Evolutionary conservation across 1,140 invertebrate genomes (phyloP).

Genomic region (Ephestia elutella): DNA sequence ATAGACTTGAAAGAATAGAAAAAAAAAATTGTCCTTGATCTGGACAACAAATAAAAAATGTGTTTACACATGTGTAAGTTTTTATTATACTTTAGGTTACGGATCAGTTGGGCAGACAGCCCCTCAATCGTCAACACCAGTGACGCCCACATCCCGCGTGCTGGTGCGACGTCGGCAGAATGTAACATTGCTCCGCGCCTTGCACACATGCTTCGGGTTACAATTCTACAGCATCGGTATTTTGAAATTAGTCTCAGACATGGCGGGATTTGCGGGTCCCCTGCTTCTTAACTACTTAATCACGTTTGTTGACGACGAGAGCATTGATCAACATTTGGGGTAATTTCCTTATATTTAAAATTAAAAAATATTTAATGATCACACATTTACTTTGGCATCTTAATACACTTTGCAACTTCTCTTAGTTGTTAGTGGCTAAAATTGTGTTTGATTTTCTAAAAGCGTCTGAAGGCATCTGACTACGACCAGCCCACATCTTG

Average conservation of each 20-base stretch:
- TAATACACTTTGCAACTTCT: no score
- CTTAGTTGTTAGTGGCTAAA: no score
- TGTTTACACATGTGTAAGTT: no score
- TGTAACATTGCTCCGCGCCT: slow-evolving; percentile 79
- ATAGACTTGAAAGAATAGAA: no score
- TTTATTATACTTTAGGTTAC: slow-evolving; percentile 40
- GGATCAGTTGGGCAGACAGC: slow-evolving; percentile 50
- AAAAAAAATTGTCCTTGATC: no score
- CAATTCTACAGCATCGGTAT: slow-evolving; percentile 94
- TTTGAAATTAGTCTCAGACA: slow-evolving; percentile 89
- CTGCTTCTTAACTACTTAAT: slow-evolving; percentile 90
- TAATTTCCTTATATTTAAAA: slow-evolving; percentile 29
- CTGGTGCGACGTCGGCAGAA: slow-evolving; percentile 64
- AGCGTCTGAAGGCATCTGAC: no score
- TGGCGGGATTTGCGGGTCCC: slow-evolving; percentile 89
- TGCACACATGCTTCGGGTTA: slow-evolving; percentile 89
- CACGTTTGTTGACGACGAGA: slow-evolving; percentile 84
- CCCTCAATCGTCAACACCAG: slow-evolving; percentile 47
- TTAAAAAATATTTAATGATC: no score
- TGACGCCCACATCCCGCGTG: slow-evolving; percentile 52
- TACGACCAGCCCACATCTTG: no score
- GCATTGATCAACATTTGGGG: slow-evolving; percentile 79
- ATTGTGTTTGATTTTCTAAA: no score
- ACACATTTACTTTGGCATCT: no score
- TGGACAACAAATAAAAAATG: no score